A percentile compares a stretch with the other conserved stretches of the same genome.
These are phyloP conservation scores for Drosophila gaucha DNA, from an alignment of 2,888 invertebrate genomes.

Conservation along the genomic window DNA sequence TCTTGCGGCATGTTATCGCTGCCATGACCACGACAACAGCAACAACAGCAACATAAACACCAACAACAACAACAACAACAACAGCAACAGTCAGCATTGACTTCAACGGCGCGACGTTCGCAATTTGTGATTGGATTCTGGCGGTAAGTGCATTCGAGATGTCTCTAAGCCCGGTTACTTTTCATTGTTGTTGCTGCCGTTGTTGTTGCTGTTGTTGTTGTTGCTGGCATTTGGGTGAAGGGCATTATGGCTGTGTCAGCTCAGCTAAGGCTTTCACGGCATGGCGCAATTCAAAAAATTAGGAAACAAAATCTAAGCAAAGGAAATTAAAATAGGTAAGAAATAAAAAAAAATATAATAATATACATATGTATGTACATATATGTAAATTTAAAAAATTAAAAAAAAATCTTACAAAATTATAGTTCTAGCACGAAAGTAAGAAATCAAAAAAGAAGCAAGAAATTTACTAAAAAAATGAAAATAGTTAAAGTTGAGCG, in stretches of 20 bases:
- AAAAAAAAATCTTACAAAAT: too few species aligned
- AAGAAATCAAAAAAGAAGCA: too few species aligned
- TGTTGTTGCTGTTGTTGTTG: constrained; percentile 12
- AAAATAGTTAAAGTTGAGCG: too few species aligned
- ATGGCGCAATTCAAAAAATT: neutral
- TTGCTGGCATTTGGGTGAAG: constrained; percentile 44
- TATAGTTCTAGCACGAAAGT: too few species aligned
- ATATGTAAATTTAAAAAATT: too few species aligned
- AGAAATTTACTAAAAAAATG: too few species aligned
- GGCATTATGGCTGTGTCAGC: constrained; percentile 37
- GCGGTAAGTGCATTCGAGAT: constrained; percentile 42
- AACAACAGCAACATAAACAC: constrained; percentile 32
- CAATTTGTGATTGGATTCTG: constrained; percentile 77
- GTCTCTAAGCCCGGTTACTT: constrained; percentile 28
- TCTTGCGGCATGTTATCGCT: constrained; percentile 73
- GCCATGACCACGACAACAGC: constrained; percentile 68
- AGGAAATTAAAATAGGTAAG: neutral
- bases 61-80: constrained; percentile 26
- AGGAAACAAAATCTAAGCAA: neutral
- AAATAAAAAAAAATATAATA: neutral
- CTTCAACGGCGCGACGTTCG: constrained; percentile 60
- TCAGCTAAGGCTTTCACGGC: constrained; percentile 23
- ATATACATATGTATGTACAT: too few species aligned
- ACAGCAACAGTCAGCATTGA: constrained; percentile 30
- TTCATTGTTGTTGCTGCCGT: neutral